Percentiles rank a stretch among this genome's conserved stretches.
These are phyloP conservation scores for Trematomus bernacchii DNA, from an alignment of 2,797 vertebrate species.

Conservation along the genomic window DNA sequence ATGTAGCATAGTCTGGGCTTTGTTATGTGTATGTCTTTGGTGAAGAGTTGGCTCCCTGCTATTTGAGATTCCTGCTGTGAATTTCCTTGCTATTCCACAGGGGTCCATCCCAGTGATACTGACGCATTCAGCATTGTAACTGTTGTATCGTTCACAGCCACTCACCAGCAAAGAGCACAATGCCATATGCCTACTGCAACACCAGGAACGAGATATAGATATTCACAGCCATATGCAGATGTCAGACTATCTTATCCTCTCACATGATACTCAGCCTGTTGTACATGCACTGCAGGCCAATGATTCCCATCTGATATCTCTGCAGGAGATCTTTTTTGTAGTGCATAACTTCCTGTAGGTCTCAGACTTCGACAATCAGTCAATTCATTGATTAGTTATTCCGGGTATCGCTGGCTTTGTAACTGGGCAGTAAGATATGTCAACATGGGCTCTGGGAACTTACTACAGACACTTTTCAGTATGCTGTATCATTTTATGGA, in stretches of 20 bases:
- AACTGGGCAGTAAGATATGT: background rate
- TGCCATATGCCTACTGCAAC: background rate
- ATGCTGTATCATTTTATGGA: background rate
- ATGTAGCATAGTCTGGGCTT: conserved; percentile 32
- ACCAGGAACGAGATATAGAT: conserved; percentile 7
- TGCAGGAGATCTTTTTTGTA: conserved; percentile 10
- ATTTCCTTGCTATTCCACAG: conserved; percentile 41
- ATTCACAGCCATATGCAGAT: conserved; percentile 16
- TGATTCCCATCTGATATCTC: conserved; percentile 2
- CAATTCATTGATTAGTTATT: too few relatives aligned
- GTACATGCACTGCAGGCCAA: background rate
- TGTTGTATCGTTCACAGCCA: conserved; percentile 22
- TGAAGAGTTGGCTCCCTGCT: conserved; percentile 35
- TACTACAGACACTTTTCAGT: background rate
- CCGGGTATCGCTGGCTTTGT: background rate
- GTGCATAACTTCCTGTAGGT: background rate
- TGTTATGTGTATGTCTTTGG: conserved; percentile 51
- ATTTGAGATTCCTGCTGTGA: conserved; percentile 66
- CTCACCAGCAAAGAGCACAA: background rate
- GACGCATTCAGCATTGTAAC: conserved; percentile 34
- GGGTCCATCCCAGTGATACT: conserved; percentile 34
- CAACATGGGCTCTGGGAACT: background rate
- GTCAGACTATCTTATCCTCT: background rate
- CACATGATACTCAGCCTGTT: conserved; percentile 8
- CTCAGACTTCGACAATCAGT: too few relatives aligned